Percentiles rank a stretch among this genome's conserved stretches.
Evolutionary conservation across 2,797 vertebrate genomes (phyloP).

Genomic region (Sarcoramphus papa): DNA sequence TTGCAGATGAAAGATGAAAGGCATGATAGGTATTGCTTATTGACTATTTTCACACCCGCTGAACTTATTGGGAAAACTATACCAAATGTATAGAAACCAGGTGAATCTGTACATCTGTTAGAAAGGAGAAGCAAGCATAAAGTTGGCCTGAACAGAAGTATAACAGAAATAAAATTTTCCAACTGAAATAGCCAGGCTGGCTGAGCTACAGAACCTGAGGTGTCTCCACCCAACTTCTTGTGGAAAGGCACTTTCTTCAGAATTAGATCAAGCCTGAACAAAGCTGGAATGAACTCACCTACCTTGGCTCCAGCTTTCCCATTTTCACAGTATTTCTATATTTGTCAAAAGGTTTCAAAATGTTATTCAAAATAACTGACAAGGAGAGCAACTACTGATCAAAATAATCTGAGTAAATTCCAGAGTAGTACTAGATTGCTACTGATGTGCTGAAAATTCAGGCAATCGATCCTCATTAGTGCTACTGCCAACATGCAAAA

Average conservation of each 20-base stretch:
- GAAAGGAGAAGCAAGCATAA: not conserved
- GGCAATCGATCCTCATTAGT: not conserved
- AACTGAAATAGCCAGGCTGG: not conserved
- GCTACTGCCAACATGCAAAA: not conserved
- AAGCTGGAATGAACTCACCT: not conserved
- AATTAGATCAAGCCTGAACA: constrained; percentile 2
- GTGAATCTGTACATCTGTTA: not conserved
- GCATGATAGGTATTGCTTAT: not conserved
- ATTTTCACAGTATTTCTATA: not conserved
- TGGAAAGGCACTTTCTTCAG: not conserved
- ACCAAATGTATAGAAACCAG: not conserved
- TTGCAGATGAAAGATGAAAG: not conserved
- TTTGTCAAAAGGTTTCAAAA: not conserved
- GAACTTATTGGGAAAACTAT: not conserved
- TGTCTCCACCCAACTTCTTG: not conserved
- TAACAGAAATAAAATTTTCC: not conserved
- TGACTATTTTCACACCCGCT: not conserved
- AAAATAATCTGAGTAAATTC: not conserved
- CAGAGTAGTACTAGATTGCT: not conserved
- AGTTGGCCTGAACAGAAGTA: not conserved
- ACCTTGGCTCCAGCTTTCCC: not conserved
- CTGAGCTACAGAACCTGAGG: not conserved
- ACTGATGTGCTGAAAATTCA: not conserved
- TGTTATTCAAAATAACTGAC: not conserved
- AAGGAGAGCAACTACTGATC: not conserved